Evolutionary conservation across 2,888 invertebrate genomes (phyloP), one percentile per base, ranked within the genome.

Genomic region (Platycheirus albimanus): DNA sequence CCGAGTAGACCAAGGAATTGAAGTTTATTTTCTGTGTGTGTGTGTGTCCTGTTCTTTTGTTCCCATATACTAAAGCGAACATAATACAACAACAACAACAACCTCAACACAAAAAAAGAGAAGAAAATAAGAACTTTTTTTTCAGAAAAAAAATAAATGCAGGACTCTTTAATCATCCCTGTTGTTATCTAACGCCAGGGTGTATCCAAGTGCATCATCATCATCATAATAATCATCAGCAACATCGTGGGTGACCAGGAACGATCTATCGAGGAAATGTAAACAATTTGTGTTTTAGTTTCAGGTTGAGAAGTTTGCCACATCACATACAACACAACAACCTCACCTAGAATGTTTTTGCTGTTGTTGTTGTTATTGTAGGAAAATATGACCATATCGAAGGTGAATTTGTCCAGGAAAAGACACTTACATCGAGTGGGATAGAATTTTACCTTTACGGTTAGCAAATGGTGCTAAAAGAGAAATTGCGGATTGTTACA

Each of bases 261-360:
- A 72, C 51, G 64, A 74, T 77, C 66, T 56, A 78, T 64, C 61
- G 77, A 77, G 69, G 69, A 78, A 83, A 83, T 83, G 78, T 83
- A 78, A 78, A 69, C 78, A 83, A 83, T 83, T 83, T 83, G 83
- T 78, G 72, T 67, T 64, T 51, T 11, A 47, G 45, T 69, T 72
- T 67, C 28, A 64, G 49, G 56, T 70, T 43, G 52, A 54, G 43
- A 58, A 69, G 66, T 71, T 49, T 71, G 51, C 56, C 41, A 76
- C 3, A 54, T 10, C 30, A n/a, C n/a, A n/a, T n/a, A n/a, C n/a
- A n/a, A n/a, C n/a, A n/a, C 11, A 28, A 28, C 17, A 19, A 36
- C 7, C 17, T 45, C 24, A 24, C n/a, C 58, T 41, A 5, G 13
- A 7, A 19, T 17, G 33, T 24, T 24, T 24, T 33, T 56, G 8